Conservation (phyloP, 2,113 vertebrate genomes). For the Vulpes ferrilata region DNA sequence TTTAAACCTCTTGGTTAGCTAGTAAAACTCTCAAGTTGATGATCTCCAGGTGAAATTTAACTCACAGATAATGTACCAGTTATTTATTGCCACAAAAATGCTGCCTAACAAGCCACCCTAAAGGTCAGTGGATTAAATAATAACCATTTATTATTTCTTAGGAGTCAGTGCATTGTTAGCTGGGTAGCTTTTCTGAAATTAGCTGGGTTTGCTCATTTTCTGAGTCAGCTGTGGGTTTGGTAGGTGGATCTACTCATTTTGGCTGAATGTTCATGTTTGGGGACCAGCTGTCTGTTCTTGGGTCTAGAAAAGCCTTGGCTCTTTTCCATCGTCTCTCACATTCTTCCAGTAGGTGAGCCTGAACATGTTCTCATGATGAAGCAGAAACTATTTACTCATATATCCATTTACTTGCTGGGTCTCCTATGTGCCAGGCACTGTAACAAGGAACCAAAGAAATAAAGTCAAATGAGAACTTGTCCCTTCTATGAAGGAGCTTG, state of each 20-base stretch:
- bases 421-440: not conserved
- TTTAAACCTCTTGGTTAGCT: not conserved
- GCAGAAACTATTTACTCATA: not conserved
- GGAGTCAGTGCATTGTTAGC: not conserved
- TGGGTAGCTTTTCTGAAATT: slow-evolving; percentile 32
- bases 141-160: slow-evolving; percentile 5
- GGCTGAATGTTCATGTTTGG: not conserved
- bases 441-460: slow-evolving; percentile 6
- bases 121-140: not conserved
- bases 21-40: not conserved
- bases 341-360: slow-evolving; percentile 5
- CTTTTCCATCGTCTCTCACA: not conserved
- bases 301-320: slow-evolving; percentile 22
- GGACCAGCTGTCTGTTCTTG: not conserved
- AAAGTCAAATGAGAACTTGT: not conserved
- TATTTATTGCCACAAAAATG: slow-evolving; percentile 35
- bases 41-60: slow-evolving; percentile 13
- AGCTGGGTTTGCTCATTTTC: not conserved
- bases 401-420: not conserved
- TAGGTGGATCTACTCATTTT: not conserved
- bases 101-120: not conserved
- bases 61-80: not conserved
- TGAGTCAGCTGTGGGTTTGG: not conserved
- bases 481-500: not conserved
- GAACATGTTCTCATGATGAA: slow-evolving; percentile 31